Evolutionary conservation across 2,888 invertebrate genomes (phyloP).

Genomic region (Auanema sp.): DNA sequence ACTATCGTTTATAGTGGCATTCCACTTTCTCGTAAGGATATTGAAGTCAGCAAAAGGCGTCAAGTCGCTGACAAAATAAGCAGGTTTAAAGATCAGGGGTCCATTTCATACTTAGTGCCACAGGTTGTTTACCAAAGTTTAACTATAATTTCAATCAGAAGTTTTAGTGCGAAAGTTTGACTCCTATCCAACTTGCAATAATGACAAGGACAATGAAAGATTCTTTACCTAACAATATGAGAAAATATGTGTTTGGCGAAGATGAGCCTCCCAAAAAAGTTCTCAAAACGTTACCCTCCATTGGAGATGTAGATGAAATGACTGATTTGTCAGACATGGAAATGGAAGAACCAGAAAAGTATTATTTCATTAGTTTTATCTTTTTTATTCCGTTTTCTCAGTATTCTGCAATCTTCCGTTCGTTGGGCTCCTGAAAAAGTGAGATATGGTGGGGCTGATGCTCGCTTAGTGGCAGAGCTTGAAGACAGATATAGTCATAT

Average conservation of each 20-base stretch:
- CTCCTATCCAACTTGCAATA: slow-evolving; percentile 4
- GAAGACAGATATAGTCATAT: background rate
- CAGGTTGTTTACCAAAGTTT: background rate
- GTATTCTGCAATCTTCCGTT: background rate
- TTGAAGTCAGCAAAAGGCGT: background rate
- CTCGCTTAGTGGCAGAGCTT: background rate
- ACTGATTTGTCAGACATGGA: slow-evolving; percentile 4
- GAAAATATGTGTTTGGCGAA: background rate
- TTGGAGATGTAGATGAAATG: background rate
- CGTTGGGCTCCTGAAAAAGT: background rate
- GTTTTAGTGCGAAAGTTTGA: slow-evolving; percentile 4
- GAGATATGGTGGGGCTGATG: slow-evolving; percentile 1
- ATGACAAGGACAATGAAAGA: slow-evolving; percentile 2
- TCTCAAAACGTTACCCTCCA: background rate
- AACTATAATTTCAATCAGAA: background rate
- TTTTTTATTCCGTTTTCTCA: background rate
- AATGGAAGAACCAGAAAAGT: background rate
- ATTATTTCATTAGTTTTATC: background rate
- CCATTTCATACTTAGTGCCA: background rate
- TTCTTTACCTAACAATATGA: background rate
- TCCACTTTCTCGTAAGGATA: background rate
- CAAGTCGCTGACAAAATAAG: background rate
- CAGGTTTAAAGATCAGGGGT: background rate
- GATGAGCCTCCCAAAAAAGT: background rate
- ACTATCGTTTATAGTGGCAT: too few species aligned